Evolutionary conservation across 2,797 vertebrate genomes (phyloP).

Genomic region (Oryzias sinensis): DNA sequence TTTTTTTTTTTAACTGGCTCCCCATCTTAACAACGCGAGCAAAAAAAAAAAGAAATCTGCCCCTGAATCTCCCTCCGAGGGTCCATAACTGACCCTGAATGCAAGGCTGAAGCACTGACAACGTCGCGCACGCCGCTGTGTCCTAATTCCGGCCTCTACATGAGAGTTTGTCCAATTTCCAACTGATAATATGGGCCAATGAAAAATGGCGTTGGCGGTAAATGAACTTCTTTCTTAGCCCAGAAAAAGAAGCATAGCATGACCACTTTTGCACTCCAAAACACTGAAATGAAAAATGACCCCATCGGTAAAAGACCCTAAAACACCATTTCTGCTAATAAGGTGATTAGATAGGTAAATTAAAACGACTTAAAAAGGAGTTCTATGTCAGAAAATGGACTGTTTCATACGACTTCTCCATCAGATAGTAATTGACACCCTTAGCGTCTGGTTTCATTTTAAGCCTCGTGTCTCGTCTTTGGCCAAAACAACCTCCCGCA

Average conservation of each 20-base stretch:
- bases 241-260: slow-evolving; percentile 7
- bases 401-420: no score
- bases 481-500: slow-evolving; percentile 25
- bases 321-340: slow-evolving; percentile 27
- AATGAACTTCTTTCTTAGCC: slow-evolving; percentile 52
- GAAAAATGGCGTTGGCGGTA: slow-evolving; percentile 47
- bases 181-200: slow-evolving; percentile 56
- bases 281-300: background rate
- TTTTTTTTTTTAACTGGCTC: slow-evolving; percentile 7
- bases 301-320: background rate
- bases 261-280: background rate
- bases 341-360: slow-evolving; percentile 37
- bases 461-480: slow-evolving; percentile 57
- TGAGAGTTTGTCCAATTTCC: slow-evolving; percentile 57
- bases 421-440: background rate
- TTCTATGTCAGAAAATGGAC: slow-evolving; percentile 9
- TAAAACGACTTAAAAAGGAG: slow-evolving; percentile 40
- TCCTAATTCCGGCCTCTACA: slow-evolving; percentile 52
- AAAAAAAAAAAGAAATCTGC: slow-evolving; percentile 2
- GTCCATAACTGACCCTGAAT: slow-evolving; percentile 49
- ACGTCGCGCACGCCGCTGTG: slow-evolving; percentile 14
- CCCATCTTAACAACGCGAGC: slow-evolving; percentile 10
- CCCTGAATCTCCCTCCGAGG: slow-evolving; percentile 16
- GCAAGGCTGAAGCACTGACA: slow-evolving; percentile 30
- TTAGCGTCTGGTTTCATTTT: slow-evolving; percentile 49